Base-by-base conservation (phyloP, 2,888 invertebrate genomes). In the Branchinecta sandiegonensis region DNA sequence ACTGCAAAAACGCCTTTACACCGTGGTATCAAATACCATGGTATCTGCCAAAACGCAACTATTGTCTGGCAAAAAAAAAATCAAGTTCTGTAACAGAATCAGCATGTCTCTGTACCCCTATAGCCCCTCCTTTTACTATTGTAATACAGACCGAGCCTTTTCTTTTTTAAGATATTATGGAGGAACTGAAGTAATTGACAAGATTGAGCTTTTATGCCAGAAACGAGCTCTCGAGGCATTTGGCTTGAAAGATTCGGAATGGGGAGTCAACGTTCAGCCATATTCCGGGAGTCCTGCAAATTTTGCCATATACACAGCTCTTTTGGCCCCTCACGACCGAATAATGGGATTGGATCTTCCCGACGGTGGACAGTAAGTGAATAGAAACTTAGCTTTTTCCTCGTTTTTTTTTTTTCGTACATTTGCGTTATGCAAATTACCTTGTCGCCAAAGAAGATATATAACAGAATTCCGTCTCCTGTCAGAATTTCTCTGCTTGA, bases 221-320 rank as follows among this genome's bases (percentile, higher is more conserved):
- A 85, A 89, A 74, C 83, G 97, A 71, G 86, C 92, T 0, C 80
- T 96, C 66, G 86, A 89, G 76, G 86, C 91, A 1, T 97, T 87
- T 77, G 84, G 83, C 72, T 80, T 96, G 37, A 84, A 86, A 74
- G 83, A 89, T 1, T 88, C 87, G 69, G 83, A 91, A 77, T 97
- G 97, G 97, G 96, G 96, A 67, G 92, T 93, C 14, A 97, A 97
- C 80, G 97, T 97, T 5, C 97, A 97, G 77, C 93, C 96, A 1
- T 93, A 94, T 76, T 96, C 95, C 69, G 90, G 90, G 74, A 92
- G 92, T 10, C 97, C 97, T 17, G 96, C 95, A 3, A 97, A 97
- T 80, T 89, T 97, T 78, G 95, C 95, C 5, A 94, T 94, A 9
- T 97, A 95, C 78, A 95, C 96, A 7, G 94, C 85, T 50, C 78